Percentiles rank a stretch among this genome's conserved stretches.
Evolutionary conservation across 2,797 vertebrate species (phyloP).

Genomic region (Characodon lateralis): DNA sequence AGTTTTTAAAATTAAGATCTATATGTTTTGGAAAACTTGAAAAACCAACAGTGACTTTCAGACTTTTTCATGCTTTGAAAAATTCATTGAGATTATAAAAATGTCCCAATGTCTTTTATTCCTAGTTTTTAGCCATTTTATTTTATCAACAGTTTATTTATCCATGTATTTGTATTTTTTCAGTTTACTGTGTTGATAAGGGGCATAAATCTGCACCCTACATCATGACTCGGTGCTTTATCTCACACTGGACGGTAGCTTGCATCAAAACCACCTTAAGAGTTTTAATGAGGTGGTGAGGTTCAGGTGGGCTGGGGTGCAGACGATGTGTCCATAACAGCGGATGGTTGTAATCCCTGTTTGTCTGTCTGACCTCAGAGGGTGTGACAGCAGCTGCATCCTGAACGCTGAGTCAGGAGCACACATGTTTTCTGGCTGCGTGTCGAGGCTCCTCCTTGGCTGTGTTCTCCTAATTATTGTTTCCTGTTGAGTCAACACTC

Average conservation of each 20-base stretch:
- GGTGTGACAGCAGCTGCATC: conserved; percentile 21
- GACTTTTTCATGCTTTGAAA: too few relatives aligned
- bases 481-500: conserved; percentile 55
- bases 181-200: too few relatives aligned
- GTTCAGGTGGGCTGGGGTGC: conserved; percentile 5
- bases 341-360: conserved; percentile 23
- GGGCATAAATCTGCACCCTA: neutral
- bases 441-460: conserved; percentile 7
- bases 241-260: neutral
- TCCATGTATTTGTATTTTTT: neutral
- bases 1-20: too few relatives aligned
- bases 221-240: neutral
- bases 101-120: too few relatives aligned
- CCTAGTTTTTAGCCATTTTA: too few relatives aligned
- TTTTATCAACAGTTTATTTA: too few relatives aligned
- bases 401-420: conserved; percentile 31
- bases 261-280: conserved; percentile 11
- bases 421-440: conserved; percentile 6
- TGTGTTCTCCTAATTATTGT: conserved; percentile 45
- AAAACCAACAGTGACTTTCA: too few relatives aligned
- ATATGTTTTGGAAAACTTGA: too few relatives aligned
- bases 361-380: conserved; percentile 39
- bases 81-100: too few relatives aligned
- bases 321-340: conserved; percentile 14
- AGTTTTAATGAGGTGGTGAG: conserved; percentile 35